phyloP scores from a whole-genome alignment of 1,140 invertebrate species.

The Dufourea novaeangliae region DNA sequence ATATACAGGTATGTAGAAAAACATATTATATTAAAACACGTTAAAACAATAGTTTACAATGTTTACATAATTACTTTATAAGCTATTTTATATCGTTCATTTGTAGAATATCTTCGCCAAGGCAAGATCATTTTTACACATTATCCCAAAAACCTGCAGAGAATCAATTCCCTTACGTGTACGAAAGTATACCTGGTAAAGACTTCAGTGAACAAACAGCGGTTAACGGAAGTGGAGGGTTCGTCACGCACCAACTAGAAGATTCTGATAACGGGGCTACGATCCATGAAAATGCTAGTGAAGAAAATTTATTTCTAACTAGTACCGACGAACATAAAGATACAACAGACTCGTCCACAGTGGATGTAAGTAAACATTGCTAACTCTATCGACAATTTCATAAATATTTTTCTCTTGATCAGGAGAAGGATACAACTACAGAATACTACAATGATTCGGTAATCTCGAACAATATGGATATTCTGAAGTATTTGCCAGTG shows the following conservation, averaged over 20 bases:
- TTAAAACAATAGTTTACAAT: not conserved
- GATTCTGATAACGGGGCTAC: not conserved
- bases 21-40: not conserved
- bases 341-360: not conserved
- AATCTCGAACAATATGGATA: not conserved
- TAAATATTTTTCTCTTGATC: not conserved
- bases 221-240: not conserved
- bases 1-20: constrained; percentile 66
- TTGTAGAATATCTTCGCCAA: constrained; percentile 50
- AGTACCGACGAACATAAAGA: not conserved
- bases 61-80: not conserved
- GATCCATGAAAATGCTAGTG: not conserved
- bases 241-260: not conserved
- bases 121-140: constrained; percentile 46
- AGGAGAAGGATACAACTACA: not conserved
- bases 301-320: not conserved
- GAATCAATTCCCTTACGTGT: constrained; percentile 6
- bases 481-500: constrained; percentile 73
- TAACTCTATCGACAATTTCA: not conserved
- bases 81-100: not conserved
- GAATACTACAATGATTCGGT: not conserved
- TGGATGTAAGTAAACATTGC: not conserved
- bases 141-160: constrained; percentile 16
- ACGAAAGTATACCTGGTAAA: constrained; percentile 3
- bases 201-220: not conserved